Base-by-base conservation (phyloP, 2,888 invertebrate species). In the Epirrita christyi region DNA sequence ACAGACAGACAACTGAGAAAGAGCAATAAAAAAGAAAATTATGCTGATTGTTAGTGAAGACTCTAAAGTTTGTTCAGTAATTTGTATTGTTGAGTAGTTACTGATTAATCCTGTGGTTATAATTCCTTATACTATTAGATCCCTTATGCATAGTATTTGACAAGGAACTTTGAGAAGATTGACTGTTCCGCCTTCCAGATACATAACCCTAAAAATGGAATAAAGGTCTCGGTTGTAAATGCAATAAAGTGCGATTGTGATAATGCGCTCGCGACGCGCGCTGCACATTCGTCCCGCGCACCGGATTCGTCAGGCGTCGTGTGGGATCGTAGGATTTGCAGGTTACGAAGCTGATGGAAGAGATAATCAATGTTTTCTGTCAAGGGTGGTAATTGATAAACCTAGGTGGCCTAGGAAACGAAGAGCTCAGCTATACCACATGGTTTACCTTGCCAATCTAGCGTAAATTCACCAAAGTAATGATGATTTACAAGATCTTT, bases 301-400 rank as follows among this genome's bases (percentile, higher is more conserved):
- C 67, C 75, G 75, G 76, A 85, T 85, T 83, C 80, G 85, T 80
- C 83, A 75, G 60, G 83, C 85, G 70, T 66, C 75, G 78, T 76
- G 81, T 74, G 82, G 69, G 78, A 64, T 56, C 66, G 29, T 37
- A 50, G 41, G 13, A 6, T 15, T n/a, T 21, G 21, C 21, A 21
- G 21, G 21, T 4, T 21, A 4, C 21, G 21, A 21, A 21, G 32
- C 32, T 32, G 32, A 32, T 32, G 32, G 32, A 9, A 9, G 32
- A 32, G 32, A 32, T 2, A 7, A 32, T 7, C 32, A 7, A 9
- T 7, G 8, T 32, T 7, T 9, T 32, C 32, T 7, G 21, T 21
- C 21, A 21, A 21, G 21, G 21, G 21, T 4, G 8, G 32, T 32
- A 1, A 9, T 32, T 32, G 7, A 1, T 32, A 32, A 32, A 32